These are phyloP conservation scores for Puma concolor DNA, from an alignment of 2,113 vertebrate species.

Conservation along the genomic window DNA sequence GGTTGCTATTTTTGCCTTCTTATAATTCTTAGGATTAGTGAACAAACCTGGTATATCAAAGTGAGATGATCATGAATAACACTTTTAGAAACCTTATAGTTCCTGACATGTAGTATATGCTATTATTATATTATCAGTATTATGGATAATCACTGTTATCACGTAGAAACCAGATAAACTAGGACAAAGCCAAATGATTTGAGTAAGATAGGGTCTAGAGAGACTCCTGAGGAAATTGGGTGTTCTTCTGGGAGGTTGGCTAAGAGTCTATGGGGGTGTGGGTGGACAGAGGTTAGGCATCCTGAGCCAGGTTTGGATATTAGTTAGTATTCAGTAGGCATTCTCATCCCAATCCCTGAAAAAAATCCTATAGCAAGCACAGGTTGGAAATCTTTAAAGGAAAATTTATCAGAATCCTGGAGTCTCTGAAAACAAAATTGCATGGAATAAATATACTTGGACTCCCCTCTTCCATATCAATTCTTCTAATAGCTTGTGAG, in stretches of 20 bases:
- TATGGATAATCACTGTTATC: not conserved
- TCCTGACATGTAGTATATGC: not conserved
- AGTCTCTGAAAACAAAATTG: not conserved
- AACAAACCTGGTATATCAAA: not conserved
- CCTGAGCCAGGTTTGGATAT: not conserved
- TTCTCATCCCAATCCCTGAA: not conserved
- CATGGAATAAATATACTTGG: not conserved
- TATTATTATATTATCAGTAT: not conserved
- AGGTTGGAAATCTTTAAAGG: not conserved
- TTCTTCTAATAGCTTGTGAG: conserved; percentile 43
- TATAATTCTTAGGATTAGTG: not conserved
- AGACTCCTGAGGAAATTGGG: not conserved
- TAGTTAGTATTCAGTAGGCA: not conserved
- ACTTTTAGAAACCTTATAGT: not conserved
- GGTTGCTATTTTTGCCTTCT: not conserved
- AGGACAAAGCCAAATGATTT: not conserved
- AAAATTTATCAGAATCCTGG: not conserved
- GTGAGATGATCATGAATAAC: not conserved
- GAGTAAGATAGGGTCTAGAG: not conserved
- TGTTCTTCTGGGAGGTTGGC: not conserved
- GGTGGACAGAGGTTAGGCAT: not conserved
- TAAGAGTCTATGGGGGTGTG: not conserved
- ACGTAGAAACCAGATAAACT: not conserved
- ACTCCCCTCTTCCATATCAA: not conserved
- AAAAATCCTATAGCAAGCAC: not conserved